Base-by-base conservation (phyloP, 30 jellyfish, hydroid and myxozoan genomes). In the Mastigias papua region DNA sequence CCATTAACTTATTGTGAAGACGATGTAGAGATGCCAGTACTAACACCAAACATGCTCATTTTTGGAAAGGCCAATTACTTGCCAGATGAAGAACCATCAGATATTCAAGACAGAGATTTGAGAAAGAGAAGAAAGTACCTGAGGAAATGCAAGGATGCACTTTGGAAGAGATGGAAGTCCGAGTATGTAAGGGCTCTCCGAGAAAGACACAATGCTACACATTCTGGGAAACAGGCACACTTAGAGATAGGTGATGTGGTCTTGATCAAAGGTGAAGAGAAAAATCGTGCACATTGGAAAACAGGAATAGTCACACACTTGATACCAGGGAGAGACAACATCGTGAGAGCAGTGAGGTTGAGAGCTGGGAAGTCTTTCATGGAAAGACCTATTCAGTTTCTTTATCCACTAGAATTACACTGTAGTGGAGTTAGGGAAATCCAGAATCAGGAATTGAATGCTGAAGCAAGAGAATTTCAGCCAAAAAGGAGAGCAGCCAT, bases 91-190 rank as follows among this genome's bases (percentile, higher is more conserved):
- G 78, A 82, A 1, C 68, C 87, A 48, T 11, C 37, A 37, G 90
- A 81, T 5, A n/a, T 88, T 34, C 71, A 89, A 66, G 66, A 89
- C 21, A 58, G 84, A 71, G 91, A 73, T 82, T 70, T 90, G 63
- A 22, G 91, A 25, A 90, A 82, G 88, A 73, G 97, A 82, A 78
- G 33, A 11, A 90, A 76, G 78, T 90, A 76, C 76, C 51, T 90
- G 87, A 30, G 50, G 33, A 83, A 83, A 51, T 82, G 95, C 68
- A 82, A 66, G 42, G 87, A 89, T 21, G 67, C 25, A 1, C 64
- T 67, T 26, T 90, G 95, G 97, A 87, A 82, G 68, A 48, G 97
- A 82, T 90, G 97, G 94, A 33, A 67, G 48, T 26, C 35, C 34
- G 95, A 90, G 88, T 90, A 37, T 37, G 54, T 37, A 37, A 37